Base-by-base conservation (phyloP, 2,888 invertebrate species). In the Cheilosia variabilis region DNA sequence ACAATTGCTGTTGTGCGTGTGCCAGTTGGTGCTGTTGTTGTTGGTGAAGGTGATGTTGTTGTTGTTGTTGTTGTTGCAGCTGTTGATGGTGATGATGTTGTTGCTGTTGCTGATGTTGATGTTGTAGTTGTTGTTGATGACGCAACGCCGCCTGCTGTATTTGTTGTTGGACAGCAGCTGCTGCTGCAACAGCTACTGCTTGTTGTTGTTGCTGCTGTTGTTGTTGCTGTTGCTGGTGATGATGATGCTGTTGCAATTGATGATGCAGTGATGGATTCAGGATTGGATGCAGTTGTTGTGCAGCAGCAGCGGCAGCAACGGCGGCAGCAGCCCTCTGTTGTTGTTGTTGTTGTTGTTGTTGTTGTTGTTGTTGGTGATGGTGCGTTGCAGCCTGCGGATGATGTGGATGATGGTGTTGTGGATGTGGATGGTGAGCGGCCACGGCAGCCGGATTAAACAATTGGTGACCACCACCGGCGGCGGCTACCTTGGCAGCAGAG, bases 231-330 rank as follows among this genome's bases (percentile, higher is more conserved):
- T 37, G 88, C 2, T 87, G 87, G 45, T 89, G 88, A 27, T 89
- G 88, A 52, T 89, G 89, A 60, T 89, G 89, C 17, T 89, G 89
- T 72, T 90, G 90, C 57, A 90, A 90, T 53, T 89, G 87, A 66
- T 87, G 87, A 72, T 83, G 87, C 6, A 82, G 75, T 43, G 55
- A 17, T 4, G 78, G 77, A 90, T 93, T 92, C 88, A 93, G 91
- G 90, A 92, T 92, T 92, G 93, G 92, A 90, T 93, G 91, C 72
- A 92, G 90, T 79, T 89, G 87, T 86, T 87, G 83, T 89, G 90
- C 90, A 91, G 92, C 92, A 89, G 93, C 90, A 82, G 88, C 79
- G 79, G 89, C 81, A 80, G 89, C 52, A 24, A 75, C 83, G 58
- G 87, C 87, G 87, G 90, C 87, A 58, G 83, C 87, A 58, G 87